Evolutionary conservation across 2,888 invertebrate genomes (phyloP).

Genomic region (Scotopteryx bipunctaria): DNA sequence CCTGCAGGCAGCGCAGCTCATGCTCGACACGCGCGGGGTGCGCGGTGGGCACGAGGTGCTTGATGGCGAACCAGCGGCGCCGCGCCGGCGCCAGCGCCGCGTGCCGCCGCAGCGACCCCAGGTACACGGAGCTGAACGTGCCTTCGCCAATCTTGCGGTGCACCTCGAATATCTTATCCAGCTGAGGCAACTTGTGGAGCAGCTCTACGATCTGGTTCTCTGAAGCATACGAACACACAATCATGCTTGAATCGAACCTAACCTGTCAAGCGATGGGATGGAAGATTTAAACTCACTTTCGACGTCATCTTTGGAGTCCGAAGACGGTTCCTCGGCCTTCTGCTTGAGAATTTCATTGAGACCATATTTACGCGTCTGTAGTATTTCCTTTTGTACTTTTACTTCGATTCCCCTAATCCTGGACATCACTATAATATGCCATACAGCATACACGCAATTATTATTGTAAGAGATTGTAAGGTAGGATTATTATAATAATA

Average conservation of each 20-base stretch:
- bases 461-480: no score
- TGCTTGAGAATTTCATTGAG: conserved; percentile 56
- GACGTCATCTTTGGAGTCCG: conserved; percentile 59
- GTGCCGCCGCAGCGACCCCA: conserved; percentile 86
- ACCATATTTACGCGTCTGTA: conserved; percentile 56
- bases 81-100: conserved; percentile 58
- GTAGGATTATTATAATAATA: no score
- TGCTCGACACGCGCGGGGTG: conserved; percentile 91
- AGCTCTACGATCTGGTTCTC: conserved; percentile 72
- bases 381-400: conserved; percentile 60
- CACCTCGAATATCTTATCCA: conserved; percentile 86
- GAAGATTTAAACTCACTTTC: conserved; percentile 71
- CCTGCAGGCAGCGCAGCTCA: conserved; percentile 90
- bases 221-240: conserved; percentile 41
- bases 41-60: conserved; percentile 93
- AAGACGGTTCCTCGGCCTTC: conserved; percentile 54
- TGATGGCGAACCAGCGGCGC: conserved; percentile 89
- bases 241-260: no score
- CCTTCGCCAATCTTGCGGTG: conserved; percentile 91
- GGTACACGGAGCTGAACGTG: conserved; percentile 93
- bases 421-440: conserved; percentile 46
- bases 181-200: conserved; percentile 80
- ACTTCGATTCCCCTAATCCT: conserved; percentile 71
- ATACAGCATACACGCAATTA: conserved; percentile 15
- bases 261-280: no score